Percentiles rank a stretch among this genome's conserved stretches.
These are phyloP conservation scores for Apotomis capreana DNA, from an alignment of 2,888 invertebrate species.

Conservation along the genomic window DNA sequence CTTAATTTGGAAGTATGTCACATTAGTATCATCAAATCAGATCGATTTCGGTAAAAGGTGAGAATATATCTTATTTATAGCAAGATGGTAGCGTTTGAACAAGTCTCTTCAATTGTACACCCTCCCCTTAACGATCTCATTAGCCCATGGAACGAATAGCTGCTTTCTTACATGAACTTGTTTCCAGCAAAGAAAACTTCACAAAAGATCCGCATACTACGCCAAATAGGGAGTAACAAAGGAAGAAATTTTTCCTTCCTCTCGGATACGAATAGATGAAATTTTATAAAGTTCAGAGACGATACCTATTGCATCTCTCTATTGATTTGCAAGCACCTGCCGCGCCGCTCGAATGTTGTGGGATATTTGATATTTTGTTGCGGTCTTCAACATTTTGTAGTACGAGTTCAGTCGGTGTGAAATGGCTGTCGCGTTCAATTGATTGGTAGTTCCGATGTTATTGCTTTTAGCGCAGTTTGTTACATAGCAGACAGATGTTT, in stretches of 20 bases:
- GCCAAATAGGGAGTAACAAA: constrained; percentile 49
- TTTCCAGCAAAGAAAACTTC: constrained; percentile 43
- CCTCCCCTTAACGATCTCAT: constrained; percentile 58
- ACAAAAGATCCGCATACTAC: constrained; percentile 52
- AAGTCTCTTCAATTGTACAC: constrained; percentile 54
- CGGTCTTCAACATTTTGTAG: constrained; percentile 22
- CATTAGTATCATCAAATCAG: too few relatives aligned
- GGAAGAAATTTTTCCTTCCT: constrained; percentile 48
- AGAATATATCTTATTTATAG: constrained; percentile 13
- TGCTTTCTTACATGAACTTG: constrained; percentile 47
- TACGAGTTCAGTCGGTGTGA: constrained; percentile 4
- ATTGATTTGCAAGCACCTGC: constrained; percentile 37
- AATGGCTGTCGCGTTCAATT: not conserved
- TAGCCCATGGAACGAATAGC: constrained; percentile 51
- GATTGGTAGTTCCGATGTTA: not conserved
- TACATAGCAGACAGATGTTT: not conserved
- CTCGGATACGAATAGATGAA: constrained; percentile 39
- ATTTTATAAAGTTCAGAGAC: constrained; percentile 41
- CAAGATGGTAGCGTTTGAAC: constrained; percentile 26
- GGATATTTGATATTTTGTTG: constrained; percentile 30
- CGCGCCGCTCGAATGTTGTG: constrained; percentile 9
- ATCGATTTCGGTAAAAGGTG: not conserved
- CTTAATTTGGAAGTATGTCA: too few relatives aligned
- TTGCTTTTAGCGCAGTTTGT: not conserved
- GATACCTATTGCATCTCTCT: constrained; percentile 53